These are phyloP conservation scores for Zosterops hypoxanthus DNA, from an alignment of 2,113 vertebrate genomes.

Conservation along the genomic window DNA sequence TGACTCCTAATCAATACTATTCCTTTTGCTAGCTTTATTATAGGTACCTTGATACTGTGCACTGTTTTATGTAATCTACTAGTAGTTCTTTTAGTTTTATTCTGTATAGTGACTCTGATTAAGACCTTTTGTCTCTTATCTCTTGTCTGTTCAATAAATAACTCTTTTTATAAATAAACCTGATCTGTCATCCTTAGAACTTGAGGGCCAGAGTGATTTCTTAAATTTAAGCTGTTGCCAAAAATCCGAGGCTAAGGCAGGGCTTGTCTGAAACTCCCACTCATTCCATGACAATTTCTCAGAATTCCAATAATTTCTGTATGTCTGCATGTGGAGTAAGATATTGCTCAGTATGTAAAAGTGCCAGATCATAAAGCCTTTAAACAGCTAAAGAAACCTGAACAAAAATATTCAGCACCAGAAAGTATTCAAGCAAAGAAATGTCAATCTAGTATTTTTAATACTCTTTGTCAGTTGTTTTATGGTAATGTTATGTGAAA, in stretches of 20 bases:
- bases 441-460: no score
- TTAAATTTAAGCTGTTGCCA: background rate
- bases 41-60: background rate
- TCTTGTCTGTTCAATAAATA: background rate
- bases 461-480: no score
- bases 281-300: rapidly evolving
- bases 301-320: no score
- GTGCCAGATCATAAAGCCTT: no score
- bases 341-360: no score
- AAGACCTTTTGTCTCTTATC: background rate
- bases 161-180: background rate
- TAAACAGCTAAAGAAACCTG: no score
- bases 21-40: background rate
- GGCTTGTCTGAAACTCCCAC: background rate
- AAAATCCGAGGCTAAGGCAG: background rate
- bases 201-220: background rate
- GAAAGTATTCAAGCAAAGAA: no score
- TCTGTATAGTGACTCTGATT: background rate
- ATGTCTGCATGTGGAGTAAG: no score
- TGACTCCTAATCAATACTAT: no score
- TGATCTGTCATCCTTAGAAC: background rate
- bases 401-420: no score
- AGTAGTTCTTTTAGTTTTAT: background rate
- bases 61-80: background rate
- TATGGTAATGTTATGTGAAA: no score